phyloP scores from a whole-genome alignment of 2,888 invertebrate genomes.

The Tridacna crocea region DNA sequence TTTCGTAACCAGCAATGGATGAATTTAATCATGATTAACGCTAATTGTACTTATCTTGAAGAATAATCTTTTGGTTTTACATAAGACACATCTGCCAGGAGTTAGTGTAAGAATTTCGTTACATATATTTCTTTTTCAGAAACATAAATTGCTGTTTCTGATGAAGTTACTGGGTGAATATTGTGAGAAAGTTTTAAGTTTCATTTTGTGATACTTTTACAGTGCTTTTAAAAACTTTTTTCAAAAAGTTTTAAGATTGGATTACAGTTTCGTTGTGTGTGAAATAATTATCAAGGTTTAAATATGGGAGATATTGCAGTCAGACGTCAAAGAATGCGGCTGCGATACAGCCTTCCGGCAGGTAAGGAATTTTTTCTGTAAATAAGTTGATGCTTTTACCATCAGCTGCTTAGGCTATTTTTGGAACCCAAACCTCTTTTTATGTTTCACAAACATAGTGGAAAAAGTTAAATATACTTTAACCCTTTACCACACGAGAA shows the following conservation, averaged over 20 bases:
- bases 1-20: neutral
- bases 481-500: too few relatives aligned
- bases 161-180: neutral
- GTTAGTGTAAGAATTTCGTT: too few relatives aligned
- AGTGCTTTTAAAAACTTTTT: too few relatives aligned
- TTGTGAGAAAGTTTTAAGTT: constrained; percentile 21
- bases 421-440: too few relatives aligned
- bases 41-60: neutral
- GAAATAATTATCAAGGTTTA: neutral
- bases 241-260: neutral
- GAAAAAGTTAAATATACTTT: too few relatives aligned
- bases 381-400: too few relatives aligned
- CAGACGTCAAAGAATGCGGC: constrained; percentile 27
- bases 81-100: neutral
- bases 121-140: too few relatives aligned
- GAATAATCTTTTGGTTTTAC: neutral
- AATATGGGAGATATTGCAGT: constrained; percentile 10
- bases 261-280: neutral
- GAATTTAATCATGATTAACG: neutral
- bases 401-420: too few relatives aligned
- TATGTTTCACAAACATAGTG: too few relatives aligned
- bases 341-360: constrained; percentile 50
- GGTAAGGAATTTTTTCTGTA: constrained; percentile 36
- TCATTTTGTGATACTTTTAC: constrained; percentile 10
- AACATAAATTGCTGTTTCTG: too few relatives aligned